A percentile compares a stretch with the other conserved stretches of the same genome.
Conservation (phyloP, 2,113 vertebrate genomes). For the Zingel zingel region DNA sequence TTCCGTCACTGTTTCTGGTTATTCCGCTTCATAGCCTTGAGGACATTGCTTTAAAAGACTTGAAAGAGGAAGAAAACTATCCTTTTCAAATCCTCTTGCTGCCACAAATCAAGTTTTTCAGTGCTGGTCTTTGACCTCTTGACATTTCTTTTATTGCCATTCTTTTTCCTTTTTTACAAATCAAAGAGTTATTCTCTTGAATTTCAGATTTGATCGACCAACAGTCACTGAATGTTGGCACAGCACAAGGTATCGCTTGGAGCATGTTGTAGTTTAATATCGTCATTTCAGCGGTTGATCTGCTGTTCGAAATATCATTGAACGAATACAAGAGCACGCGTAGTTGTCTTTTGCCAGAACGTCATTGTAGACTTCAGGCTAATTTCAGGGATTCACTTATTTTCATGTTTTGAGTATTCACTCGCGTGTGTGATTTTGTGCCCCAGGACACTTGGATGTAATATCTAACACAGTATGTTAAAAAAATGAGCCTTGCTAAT, state of each 20-base stretch:
- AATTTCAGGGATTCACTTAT: not conserved
- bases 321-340: not conserved
- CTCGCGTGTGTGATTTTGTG: not conserved
- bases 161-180: not conserved
- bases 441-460: not conserved
- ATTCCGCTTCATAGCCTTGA: not conserved
- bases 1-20: constrained; percentile 12
- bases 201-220: not conserved
- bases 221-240: too few species aligned
- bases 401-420: not conserved
- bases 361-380: not conserved
- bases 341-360: not conserved
- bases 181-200: not conserved
- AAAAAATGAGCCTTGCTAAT: not conserved
- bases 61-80: not conserved
- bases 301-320: not conserved
- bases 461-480: not conserved
- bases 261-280: not conserved
- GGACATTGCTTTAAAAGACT: constrained; percentile 31
- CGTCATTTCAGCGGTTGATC: not conserved
- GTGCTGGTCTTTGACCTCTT: not conserved
- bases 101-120: constrained; percentile 1
- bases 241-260: not conserved
- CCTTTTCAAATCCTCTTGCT: constrained; percentile 12
- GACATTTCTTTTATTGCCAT: not conserved